phyloP scores from a whole-genome alignment of 1,140 invertebrate genomes.

The Ganaspis sp. region DNA sequence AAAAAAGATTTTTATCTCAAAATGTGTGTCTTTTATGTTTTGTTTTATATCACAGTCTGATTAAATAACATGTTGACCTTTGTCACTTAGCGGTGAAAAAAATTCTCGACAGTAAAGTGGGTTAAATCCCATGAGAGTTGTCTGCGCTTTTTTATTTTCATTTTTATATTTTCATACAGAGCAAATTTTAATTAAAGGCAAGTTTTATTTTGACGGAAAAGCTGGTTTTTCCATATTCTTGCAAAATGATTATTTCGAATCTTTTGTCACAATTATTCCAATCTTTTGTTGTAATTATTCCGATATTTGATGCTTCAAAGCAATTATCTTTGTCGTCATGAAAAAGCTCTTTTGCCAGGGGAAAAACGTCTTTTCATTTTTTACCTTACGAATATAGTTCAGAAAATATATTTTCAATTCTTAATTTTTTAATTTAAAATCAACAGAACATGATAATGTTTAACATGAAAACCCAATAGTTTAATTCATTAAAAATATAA shows the following conservation, averaged over 20 bases:
- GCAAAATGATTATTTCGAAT: neutral
- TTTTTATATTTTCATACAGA: conserved; percentile 1
- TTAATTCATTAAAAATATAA: too few species aligned
- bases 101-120: neutral
- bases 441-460: too few species aligned
- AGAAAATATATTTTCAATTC: too few species aligned
- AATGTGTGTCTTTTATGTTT: neutral
- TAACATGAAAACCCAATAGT: too few species aligned
- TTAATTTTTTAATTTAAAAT: too few species aligned
- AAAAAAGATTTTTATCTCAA: neutral
- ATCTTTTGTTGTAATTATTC: neutral
- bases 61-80: conserved; percentile 14
- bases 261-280: neutral
- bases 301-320: neutral
- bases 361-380: too few species aligned
- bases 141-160: conserved; percentile 5
- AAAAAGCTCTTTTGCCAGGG: neutral
- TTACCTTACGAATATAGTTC: too few species aligned
- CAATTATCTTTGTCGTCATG: neutral
- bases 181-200: conserved; percentile 14
- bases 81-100: conserved; percentile 5
- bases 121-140: conserved; percentile 7
- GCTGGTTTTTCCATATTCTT: neutral
- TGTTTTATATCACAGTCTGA: conserved; percentile 3
- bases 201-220: conserved; percentile 3